Conservation (phyloP, 2,888 invertebrate genomes). For the Caenorhabditis macrosperma region DNA sequence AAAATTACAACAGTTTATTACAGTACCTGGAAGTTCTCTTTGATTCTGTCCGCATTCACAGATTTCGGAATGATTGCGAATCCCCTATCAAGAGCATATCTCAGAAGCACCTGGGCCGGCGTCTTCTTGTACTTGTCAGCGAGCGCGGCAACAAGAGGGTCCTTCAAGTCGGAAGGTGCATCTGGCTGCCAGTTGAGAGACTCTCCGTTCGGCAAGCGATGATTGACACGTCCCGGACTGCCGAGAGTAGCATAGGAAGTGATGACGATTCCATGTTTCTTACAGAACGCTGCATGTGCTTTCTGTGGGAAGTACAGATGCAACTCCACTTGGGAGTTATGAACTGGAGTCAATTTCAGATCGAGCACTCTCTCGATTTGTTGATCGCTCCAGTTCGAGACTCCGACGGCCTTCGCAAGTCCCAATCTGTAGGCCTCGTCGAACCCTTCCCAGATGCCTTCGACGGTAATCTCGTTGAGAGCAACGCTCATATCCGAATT, state of each 20-base stretch:
- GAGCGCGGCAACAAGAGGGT: constrained; percentile 81
- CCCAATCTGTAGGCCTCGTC: constrained; percentile 84
- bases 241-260: constrained; percentile 81
- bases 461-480: constrained; percentile 62
- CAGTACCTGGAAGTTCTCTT: constrained; percentile 29
- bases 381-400: constrained; percentile 88
- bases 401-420: constrained; percentile 87
- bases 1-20: background rate
- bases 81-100: constrained; percentile 37
- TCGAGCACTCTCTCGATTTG: constrained; percentile 85
- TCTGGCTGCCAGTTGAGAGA: constrained; percentile 40
- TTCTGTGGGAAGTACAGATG: constrained; percentile 88
- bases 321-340: constrained; percentile 86
- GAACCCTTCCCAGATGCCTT: constrained; percentile 73
- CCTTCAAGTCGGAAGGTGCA: constrained; percentile 54
- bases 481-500: constrained; percentile 47
- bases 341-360: constrained; percentile 67
- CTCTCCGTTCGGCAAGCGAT: constrained; percentile 62
- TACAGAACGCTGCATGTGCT: constrained; percentile 83
- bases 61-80: constrained; percentile 55
- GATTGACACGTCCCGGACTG: constrained; percentile 77
- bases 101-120: constrained; percentile 61
- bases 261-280: constrained; percentile 84
- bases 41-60: constrained; percentile 25
- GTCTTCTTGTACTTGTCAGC: constrained; percentile 66